Base-by-base conservation (phyloP, 23 tunicate genomes). In the Ascidia mentula region DNA sequence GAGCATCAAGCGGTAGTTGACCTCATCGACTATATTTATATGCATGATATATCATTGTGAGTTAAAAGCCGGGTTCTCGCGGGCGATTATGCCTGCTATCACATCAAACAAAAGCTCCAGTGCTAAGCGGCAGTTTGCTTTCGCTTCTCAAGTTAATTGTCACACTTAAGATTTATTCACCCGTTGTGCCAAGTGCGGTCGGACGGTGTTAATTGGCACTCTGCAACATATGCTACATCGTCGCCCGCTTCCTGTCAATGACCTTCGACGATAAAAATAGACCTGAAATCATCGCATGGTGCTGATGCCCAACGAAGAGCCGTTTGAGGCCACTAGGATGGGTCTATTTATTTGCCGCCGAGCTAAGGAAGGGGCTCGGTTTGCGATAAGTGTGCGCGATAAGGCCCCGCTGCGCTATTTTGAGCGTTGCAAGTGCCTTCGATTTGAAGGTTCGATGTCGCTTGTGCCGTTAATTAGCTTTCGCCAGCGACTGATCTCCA, bases 401-500 rank as follows among this genome's bases (percentile, higher is more conserved):
- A 53, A 53, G 65, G 24, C 65, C 65, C 65, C 65, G 65, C 28
- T 28, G 65, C 22, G 65, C 65, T 53, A 53, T 53, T 53, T 53
- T 53, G 65, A 28, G 65, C 65, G 65, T 9, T 53, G 65, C 65
- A 53, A 53, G 65, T 53, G 13, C 65, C 65, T 26, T 53, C 65
- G 65, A 53, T 53, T 53, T 53, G 65, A 53, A 53, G 65, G 65
- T 53, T 28, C 65, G 65, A 53, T 53, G 65, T 53, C 65, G 65
- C 65, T 53, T 5, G n/a, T 28, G 65, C 22, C 65, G 65, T 28
- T 53, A 53, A 53, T 53, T 53, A 53, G 65, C 65, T 53, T 53
- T 53, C 24, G 65, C 65, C 65, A 53, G 65, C 28, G 65, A 6
- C 65, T 28, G 65, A 53, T 20, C 24, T 28, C 24, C 24, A 53